Conservation (phyloP, 30 jellyfish, hydroid and myxozoan species). For the Haliclystus octoradiatus region DNA sequence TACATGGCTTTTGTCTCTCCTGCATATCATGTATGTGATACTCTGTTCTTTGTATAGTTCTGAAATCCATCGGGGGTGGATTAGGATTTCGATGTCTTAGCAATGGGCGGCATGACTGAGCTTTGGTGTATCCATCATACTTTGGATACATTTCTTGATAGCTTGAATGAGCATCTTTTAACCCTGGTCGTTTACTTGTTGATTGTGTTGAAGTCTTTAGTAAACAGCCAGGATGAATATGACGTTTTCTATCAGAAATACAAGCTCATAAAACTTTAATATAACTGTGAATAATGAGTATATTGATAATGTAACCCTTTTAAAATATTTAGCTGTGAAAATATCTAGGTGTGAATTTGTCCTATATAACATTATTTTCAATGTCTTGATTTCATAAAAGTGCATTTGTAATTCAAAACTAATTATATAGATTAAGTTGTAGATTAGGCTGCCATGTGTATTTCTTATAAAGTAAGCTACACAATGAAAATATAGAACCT, state of each 20-base stretch:
- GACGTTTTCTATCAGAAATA: neutral
- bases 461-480: too few species aligned
- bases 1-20: constrained; percentile 59
- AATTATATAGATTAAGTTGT: too few species aligned
- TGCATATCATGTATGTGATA: constrained; percentile 11
- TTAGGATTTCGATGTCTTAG: constrained; percentile 41
- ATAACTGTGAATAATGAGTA: too few species aligned
- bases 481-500: too few species aligned
- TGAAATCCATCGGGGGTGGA: constrained; percentile 87
- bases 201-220: neutral
- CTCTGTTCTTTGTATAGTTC: constrained; percentile 60
- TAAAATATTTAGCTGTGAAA: too few species aligned
- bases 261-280: neutral
- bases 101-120: constrained; percentile 30
- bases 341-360: too few species aligned
- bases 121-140: constrained; percentile 4
- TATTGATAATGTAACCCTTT: too few species aligned
- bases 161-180: neutral
- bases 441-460: too few species aligned
- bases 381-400: too few species aligned
- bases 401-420: too few species aligned
- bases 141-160: neutral
- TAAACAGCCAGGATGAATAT: neutral
- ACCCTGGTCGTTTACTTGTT: neutral
- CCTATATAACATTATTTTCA: too few species aligned